Conservation (phyloP, 2,888 invertebrate genomes). For the Nomada fabriciana region DNA sequence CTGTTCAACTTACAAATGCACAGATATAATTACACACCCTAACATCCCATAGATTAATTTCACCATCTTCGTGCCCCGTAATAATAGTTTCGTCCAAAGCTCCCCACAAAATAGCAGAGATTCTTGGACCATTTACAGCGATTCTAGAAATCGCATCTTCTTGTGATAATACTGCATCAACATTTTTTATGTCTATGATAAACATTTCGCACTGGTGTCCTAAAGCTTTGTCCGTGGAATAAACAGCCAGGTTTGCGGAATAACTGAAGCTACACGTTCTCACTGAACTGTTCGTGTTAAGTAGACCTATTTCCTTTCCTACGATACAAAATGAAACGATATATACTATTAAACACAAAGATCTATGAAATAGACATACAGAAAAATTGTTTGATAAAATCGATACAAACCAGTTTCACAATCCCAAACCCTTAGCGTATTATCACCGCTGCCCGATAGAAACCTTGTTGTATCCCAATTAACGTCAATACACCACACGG, state of each 20-base stretch:
- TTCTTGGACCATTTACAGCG: constrained; percentile 92
- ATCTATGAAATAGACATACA: background rate
- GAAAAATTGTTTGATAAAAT: constrained; percentile 5
- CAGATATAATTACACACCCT: constrained; percentile 86
- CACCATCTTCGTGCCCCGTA: constrained; percentile 97
- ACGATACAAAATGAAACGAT: constrained; percentile 15
- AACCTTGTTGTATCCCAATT: constrained; percentile 97
- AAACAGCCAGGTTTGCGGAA: constrained; percentile 96
- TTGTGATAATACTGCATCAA: constrained; percentile 89
- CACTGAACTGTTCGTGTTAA: constrained; percentile 94
- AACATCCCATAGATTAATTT: constrained; percentile 96
- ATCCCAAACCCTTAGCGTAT: constrained; percentile 97
- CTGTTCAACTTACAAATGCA: background rate
- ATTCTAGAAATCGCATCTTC: constrained; percentile 92
- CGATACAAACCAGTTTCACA: constrained; percentile 87
- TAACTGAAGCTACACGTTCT: constrained; percentile 96
- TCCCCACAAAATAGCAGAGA: constrained; percentile 97
- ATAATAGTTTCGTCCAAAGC: constrained; percentile 95
- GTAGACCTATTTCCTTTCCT: constrained; percentile 91
- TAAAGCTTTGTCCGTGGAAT: constrained; percentile 97
- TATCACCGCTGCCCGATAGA: constrained; percentile 97
- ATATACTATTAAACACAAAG: background rate
- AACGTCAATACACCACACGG: constrained; percentile 99
- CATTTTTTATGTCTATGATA: constrained; percentile 92
- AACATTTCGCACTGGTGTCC: constrained; percentile 95